phyloP scores from a whole-genome alignment of 2,888 invertebrate species.

The Ellobium chinense region DNA sequence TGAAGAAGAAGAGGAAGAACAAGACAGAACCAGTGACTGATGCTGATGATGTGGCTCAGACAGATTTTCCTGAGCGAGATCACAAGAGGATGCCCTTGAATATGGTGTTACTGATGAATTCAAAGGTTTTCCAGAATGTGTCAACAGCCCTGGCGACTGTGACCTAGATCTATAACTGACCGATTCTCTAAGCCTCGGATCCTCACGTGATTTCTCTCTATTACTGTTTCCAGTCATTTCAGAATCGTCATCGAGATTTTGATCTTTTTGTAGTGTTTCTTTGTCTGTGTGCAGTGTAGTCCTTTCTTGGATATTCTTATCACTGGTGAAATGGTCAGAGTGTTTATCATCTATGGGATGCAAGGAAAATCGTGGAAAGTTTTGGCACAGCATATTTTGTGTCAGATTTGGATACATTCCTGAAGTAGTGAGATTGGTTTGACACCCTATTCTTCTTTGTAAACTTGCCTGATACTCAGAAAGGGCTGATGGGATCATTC shows the following conservation, averaged over 20 bases:
- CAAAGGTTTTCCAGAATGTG: neutral
- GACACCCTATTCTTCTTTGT: neutral
- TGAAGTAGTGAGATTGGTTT: neutral
- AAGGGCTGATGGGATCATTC: neutral
- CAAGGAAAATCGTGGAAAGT: neutral
- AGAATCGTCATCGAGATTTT: too few relatives aligned
- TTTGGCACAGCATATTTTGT: neutral
- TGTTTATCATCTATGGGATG: too few relatives aligned
- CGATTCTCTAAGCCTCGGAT: neutral
- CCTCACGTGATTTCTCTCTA: too few relatives aligned
- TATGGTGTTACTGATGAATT: neutral
- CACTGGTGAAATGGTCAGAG: too few relatives aligned
- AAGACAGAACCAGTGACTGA: neutral
- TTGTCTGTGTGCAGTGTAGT: too few relatives aligned
- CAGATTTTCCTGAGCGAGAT: neutral
- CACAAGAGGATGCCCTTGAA: neutral
- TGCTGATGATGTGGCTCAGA: neutral
- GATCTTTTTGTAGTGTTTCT: too few relatives aligned
- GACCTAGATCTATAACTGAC: conserved; percentile 1
- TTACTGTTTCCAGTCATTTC: too few relatives aligned
- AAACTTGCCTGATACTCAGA: neutral
- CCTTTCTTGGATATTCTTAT: too few relatives aligned
- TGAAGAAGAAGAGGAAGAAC: neutral
- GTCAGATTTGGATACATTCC: neutral
- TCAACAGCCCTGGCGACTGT: neutral